Base-by-base conservation (phyloP, 2,888 invertebrate species). In the Drosophila mulleri region DNA sequence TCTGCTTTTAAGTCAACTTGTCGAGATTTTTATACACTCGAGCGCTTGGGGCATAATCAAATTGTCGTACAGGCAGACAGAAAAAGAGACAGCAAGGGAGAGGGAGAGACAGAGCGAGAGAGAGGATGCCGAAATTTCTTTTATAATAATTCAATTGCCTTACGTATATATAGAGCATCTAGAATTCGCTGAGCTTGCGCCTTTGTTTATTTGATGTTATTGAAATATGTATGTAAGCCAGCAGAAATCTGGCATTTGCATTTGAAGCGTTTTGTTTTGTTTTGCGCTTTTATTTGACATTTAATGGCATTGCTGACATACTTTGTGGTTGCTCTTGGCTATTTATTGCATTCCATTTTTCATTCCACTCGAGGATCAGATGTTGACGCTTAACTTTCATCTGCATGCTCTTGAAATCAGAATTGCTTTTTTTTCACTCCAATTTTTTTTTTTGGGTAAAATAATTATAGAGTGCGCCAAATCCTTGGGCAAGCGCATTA, bases 281-380 rank as follows among this genome's bases (percentile, higher is more conserved):
- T 39, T 2, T 87, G 85, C 72, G 75, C 84, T 87, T 89, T 88
- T 85, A 84, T 84, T 80, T 88, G 89, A 89, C 89, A 88, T 89
- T 89, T 89, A 80, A 84, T 88, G 89, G 67, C 82, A 82, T 83
- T 69, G 69, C 70, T 82, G 85, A 82, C 88, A 89, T 84, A 79
- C 74, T 87, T 87, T 59, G 64, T 56, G 86, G 65, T 48, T 42
- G 60, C 58, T 59, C 11, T 64, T 67, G 71, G 35, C 76, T 79
- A 89, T 84, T 84, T 84, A 84, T 84, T 82, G 74, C 89, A 71
- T 82, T 64, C 80, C 77, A 64, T 47, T 58, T 44, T 44, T 54
- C 16, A n/a, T 32, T 35, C 29, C 20, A 23, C 20, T 39, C 18
- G 14, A 9, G 52, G 44, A 29, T 39, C 42, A 32, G 32, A 32